These are phyloP conservation scores for Neodon shergylaensis DNA, from an alignment of 2,113 vertebrate genomes.

Conservation along the genomic window DNA sequence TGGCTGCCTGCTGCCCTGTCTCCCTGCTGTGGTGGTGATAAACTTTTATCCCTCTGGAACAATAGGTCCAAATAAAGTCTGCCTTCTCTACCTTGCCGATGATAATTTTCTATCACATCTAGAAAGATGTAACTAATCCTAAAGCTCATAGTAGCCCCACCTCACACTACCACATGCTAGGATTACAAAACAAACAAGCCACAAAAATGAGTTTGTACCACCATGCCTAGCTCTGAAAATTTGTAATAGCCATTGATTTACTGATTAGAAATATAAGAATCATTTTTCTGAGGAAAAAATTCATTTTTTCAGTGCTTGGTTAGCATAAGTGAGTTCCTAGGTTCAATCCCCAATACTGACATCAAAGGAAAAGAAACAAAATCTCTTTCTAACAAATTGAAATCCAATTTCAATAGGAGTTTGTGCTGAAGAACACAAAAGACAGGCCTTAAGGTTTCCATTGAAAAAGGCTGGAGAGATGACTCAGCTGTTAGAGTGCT, in stretches of 20 bases:
- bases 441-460: neutral
- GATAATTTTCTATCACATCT: neutral
- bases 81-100: neutral
- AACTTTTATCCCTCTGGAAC: neutral
- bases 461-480: neutral
- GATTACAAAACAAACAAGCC: neutral
- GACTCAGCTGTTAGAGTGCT: neutral
- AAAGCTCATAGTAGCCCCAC: neutral
- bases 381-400: neutral
- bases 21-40: neutral
- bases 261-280: conserved; percentile 25
- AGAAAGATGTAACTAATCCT: neutral
- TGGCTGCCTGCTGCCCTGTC: neutral
- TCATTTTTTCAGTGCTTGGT: neutral
- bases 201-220: too few relatives aligned
- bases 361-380: neutral
- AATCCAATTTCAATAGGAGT: neutral
- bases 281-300: neutral
- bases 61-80: too few relatives aligned
- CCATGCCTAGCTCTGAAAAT: neutral
- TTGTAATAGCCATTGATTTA: neutral
- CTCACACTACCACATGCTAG: neutral
- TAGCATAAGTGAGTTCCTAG: neutral
- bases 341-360: neutral
- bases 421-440: neutral